These are phyloP conservation scores for Desoria tigrina DNA, from an alignment of 2,888 invertebrate species.

Conservation along the genomic window DNA sequence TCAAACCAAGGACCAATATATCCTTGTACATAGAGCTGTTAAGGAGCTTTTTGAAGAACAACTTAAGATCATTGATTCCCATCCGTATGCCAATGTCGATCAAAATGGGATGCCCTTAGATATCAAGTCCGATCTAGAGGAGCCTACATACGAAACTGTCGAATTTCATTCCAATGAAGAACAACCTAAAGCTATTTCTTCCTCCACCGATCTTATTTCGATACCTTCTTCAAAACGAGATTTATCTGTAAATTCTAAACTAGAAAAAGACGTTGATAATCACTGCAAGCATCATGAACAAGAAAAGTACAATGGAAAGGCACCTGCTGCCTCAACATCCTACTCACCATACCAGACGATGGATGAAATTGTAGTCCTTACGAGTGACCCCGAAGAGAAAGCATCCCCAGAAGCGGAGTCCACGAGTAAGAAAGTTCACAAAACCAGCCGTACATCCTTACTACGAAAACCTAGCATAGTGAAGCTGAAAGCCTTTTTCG, in stretches of 20 bases:
- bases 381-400: conserved; percentile 11
- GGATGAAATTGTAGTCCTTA: conserved; percentile 17
- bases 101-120: conserved; percentile 57
- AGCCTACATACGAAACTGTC: conserved; percentile 56
- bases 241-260: conserved; percentile 53
- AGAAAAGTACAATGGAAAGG: conserved; percentile 24
- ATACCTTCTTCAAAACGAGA: conserved; percentile 53
- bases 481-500: conserved; percentile 57
- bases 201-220: conserved; percentile 25
- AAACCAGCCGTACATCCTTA: conserved; percentile 29
- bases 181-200: conserved; percentile 15
- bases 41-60: conserved; percentile 62
- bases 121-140: conserved; percentile 50
- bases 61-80: conserved; percentile 61
- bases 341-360: conserved; percentile 13
- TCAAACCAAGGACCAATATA: conserved; percentile 63
- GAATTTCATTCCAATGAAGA: conserved; percentile 15
- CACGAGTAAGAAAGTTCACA: neutral
- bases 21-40: conserved; percentile 62
- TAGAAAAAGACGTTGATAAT: conserved; percentile 56
- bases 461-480: conserved; percentile 56
- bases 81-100: conserved; percentile 62
- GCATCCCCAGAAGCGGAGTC: conserved; percentile 11
- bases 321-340: neutral
- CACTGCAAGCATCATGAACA: conserved; percentile 33